Conservation (phyloP, 2,888 invertebrate genomes). For the Pyrocoelia pectoralis region DNA sequence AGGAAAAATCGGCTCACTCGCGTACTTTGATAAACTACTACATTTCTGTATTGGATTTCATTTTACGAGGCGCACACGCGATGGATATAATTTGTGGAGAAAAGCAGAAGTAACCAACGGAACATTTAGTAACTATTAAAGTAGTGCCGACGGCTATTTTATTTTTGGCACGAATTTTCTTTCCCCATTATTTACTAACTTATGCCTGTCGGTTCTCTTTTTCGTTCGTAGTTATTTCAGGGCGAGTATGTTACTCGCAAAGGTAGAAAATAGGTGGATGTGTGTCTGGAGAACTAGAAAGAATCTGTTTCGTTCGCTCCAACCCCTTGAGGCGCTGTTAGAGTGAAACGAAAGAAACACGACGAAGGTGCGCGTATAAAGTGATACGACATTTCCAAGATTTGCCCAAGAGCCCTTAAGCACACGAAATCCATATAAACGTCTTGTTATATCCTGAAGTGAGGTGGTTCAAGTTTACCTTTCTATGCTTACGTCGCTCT, state of each 20-base stretch:
- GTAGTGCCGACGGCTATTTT: not conserved
- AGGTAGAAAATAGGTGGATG: slow-evolving; percentile 38
- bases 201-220: slow-evolving; percentile 20
- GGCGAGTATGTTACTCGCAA: slow-evolving; percentile 31
- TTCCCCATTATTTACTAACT: slow-evolving; percentile 26
- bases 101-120: no score
- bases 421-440: slow-evolving; percentile 56
- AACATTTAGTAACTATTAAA: slow-evolving; percentile 8
- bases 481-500: slow-evolving; percentile 23
- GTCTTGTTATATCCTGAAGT: slow-evolving; percentile 47
- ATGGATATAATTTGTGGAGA: no score
- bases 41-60: slow-evolving; percentile 8
- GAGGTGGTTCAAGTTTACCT: slow-evolving; percentile 40
- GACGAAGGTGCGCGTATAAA: slow-evolving; percentile 45
- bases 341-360: slow-evolving; percentile 36
- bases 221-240: slow-evolving; percentile 30
- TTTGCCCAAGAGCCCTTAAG: slow-evolving; percentile 55
- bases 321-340: slow-evolving; percentile 35
- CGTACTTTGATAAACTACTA: not conserved
- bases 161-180: slow-evolving; percentile 1
- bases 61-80: slow-evolving; percentile 6
- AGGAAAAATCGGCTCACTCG: slow-evolving; percentile 19
- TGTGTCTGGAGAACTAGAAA: slow-evolving; percentile 30
- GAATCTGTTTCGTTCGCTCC: slow-evolving; percentile 38
- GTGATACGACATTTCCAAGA: slow-evolving; percentile 55